These are phyloP conservation scores for Parotia lawesii DNA, from an alignment of 2,113 vertebrate genomes.

Conservation along the genomic window DNA sequence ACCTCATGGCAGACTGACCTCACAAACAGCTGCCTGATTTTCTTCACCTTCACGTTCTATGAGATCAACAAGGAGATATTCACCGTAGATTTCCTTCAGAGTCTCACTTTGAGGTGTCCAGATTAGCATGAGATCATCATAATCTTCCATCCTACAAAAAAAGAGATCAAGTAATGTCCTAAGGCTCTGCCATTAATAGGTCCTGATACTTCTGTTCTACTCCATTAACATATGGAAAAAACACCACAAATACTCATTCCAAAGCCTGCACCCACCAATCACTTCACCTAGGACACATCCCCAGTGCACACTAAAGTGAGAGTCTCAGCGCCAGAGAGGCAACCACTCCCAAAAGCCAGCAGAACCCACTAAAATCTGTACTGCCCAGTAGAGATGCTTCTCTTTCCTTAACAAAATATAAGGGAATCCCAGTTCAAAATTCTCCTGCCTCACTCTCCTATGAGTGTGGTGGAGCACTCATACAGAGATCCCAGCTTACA, in stretches of 20 bases:
- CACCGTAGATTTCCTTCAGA: constrained; percentile 57
- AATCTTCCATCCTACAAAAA: constrained; percentile 84
- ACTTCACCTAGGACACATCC: background rate
- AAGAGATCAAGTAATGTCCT: background rate
- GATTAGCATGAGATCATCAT: constrained; percentile 79
- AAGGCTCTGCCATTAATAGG: background rate
- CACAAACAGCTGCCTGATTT: constrained; percentile 78
- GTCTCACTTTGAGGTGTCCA: constrained; percentile 67
- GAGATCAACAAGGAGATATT: constrained; percentile 78
- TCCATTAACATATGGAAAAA: background rate
- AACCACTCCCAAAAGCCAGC: background rate
- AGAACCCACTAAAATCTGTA: background rate
- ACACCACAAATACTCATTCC: background rate
- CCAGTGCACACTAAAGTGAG: accelerated
- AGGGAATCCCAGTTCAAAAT: background rate
- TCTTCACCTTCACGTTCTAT: constrained; percentile 76
- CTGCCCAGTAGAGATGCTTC: background rate
- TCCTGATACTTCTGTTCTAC: background rate
- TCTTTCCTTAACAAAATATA: background rate
- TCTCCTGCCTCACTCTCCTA: background rate
- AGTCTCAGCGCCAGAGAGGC: background rate
- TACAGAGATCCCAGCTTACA: accelerated
- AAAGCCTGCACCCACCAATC: background rate
- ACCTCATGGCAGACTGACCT: constrained; percentile 73
- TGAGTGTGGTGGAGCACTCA: background rate